Conservation (phyloP, 2,888 invertebrate genomes). For the Troides aeacus region DNA sequence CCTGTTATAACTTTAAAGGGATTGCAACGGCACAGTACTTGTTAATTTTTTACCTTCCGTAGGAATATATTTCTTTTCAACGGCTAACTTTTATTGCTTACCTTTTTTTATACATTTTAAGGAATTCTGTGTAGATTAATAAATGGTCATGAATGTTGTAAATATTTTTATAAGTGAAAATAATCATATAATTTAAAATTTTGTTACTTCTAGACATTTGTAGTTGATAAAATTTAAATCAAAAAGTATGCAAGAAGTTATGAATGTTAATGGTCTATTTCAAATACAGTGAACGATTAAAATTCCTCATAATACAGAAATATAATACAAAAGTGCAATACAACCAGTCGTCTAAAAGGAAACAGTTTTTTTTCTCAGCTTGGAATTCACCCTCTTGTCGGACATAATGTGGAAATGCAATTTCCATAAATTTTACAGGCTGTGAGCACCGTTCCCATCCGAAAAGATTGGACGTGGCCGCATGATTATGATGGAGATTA, state of each 20-base stretch:
- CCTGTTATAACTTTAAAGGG: constrained; percentile 70
- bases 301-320: background rate
- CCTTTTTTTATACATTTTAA: background rate
- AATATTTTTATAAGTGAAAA: too few relatives aligned
- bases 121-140: background rate
- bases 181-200: background rate
- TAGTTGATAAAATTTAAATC: background rate
- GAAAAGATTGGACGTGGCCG: constrained; percentile 74
- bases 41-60: constrained; percentile 39
- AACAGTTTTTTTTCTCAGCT: constrained; percentile 35
- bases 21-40: constrained; percentile 51
- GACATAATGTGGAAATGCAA: constrained; percentile 75
- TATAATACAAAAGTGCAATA: constrained; percentile 16
- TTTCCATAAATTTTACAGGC: constrained; percentile 80
- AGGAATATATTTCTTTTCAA: constrained; percentile 33
- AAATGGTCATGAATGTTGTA: background rate
- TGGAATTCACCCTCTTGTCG: constrained; percentile 56
- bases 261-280: background rate
- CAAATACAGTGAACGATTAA: background rate
- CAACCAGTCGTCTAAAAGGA: constrained; percentile 16
- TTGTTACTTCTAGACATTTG: background rate
- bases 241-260: background rate
- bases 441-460: constrained; percentile 68
- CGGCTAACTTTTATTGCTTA: constrained; percentile 32
- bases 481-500: constrained; percentile 47